Conservation (phyloP, 2,888 invertebrate species). For the Hirtodrosophila confusa region DNA sequence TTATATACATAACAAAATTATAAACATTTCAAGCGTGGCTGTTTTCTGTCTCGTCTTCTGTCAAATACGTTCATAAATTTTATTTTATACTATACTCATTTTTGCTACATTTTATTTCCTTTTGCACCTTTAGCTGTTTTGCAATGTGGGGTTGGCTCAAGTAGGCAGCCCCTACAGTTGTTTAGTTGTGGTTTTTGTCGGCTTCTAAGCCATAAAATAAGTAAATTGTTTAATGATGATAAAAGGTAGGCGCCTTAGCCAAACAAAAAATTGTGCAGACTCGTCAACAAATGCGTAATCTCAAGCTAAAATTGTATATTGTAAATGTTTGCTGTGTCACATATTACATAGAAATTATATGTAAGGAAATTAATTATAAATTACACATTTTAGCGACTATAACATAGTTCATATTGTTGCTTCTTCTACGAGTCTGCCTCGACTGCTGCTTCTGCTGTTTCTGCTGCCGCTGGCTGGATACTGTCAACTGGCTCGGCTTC, state of each 20-base stretch:
- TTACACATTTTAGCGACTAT: slow-evolving; percentile 47
- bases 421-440: slow-evolving; percentile 53
- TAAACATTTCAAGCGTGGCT: slow-evolving; percentile 74
- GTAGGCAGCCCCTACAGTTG: neutral
- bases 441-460: slow-evolving; percentile 8
- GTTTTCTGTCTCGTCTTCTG: slow-evolving; percentile 49
- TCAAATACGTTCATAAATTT: slow-evolving; percentile 62
- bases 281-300: slow-evolving; percentile 58
- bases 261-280: slow-evolving; percentile 43
- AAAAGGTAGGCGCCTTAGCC: slow-evolving; percentile 38
- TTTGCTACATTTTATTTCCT: slow-evolving; percentile 60
- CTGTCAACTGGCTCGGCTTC: slow-evolving; percentile 28
- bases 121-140: slow-evolving; percentile 35
- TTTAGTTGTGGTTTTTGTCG: slow-evolving; percentile 11
- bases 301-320: slow-evolving; percentile 55
- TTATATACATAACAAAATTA: slow-evolving; percentile 79
- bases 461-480: slow-evolving; percentile 15
- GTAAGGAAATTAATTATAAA: slow-evolving; percentile 56
- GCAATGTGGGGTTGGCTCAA: too few relatives aligned
- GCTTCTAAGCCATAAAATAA: slow-evolving; percentile 30
- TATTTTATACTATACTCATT: slow-evolving; percentile 56
- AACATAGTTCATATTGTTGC: slow-evolving; percentile 11
- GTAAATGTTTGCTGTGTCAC: slow-evolving; percentile 34
- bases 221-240: slow-evolving; percentile 29
- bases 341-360: slow-evolving; percentile 39